Conservation (phyloP, 1,140 invertebrate genomes). For the Uloborus diversus region DNA sequence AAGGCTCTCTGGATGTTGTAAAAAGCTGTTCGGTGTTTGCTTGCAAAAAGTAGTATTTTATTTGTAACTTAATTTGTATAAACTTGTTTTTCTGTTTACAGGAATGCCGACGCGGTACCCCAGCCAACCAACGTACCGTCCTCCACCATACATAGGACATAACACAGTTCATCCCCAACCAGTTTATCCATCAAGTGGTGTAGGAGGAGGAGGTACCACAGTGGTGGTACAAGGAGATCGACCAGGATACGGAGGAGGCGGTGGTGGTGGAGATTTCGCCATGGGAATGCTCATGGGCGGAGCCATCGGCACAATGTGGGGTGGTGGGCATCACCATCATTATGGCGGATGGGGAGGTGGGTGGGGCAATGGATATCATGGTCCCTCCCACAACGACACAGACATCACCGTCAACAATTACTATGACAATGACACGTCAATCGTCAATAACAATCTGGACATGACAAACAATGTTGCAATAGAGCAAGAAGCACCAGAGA, state of each 20-base stretch:
- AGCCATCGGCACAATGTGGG: conserved; percentile 24
- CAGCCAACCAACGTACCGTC: not conserved
- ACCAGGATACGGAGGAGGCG: not conserved
- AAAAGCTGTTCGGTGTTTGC: too few relatives aligned
- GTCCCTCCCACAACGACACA: not conserved
- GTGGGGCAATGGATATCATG: not conserved
- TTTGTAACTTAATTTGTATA: too few relatives aligned
- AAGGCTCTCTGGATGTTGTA: too few relatives aligned
- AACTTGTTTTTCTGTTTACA: not conserved
- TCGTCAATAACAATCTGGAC: conserved; percentile 37
- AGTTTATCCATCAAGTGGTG: not conserved
- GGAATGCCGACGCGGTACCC: conserved; percentile 26
- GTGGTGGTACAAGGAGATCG: conserved; percentile 43
- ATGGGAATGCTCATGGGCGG: conserved; percentile 48
- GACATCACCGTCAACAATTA: conserved; percentile 39
- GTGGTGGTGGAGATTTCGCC: conserved; percentile 30
- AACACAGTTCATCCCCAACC: conserved; percentile 12
- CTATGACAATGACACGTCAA: conserved; percentile 35
- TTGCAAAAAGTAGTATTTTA: too few relatives aligned
- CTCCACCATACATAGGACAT: not conserved
- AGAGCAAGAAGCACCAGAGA: not conserved
- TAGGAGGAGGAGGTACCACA: not conserved
- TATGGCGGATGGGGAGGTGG: conserved; percentile 6
- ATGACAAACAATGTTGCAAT: conserved; percentile 17
- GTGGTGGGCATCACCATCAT: not conserved